phyloP scores from a whole-genome alignment of 2,888 invertebrate genomes.

The Ctenicera cuprea region DNA sequence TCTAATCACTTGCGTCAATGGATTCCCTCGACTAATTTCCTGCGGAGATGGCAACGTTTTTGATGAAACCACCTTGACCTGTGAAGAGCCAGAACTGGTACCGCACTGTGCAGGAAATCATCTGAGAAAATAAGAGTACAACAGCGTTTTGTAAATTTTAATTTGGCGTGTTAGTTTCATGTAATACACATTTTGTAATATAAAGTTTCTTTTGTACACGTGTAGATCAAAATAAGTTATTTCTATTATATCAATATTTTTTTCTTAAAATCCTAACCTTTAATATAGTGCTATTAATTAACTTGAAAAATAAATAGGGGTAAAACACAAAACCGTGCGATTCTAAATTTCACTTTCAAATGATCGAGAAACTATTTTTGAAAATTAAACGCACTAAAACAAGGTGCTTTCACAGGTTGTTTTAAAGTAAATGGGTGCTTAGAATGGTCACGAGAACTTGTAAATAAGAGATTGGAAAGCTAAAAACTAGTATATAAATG shows the following conservation, averaged over 20 bases:
- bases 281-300: neutral
- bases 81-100: slow-evolving; percentile 83
- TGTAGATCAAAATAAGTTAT: slow-evolving; percentile 45
- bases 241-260: slow-evolving; percentile 14
- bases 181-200: slow-evolving; percentile 1
- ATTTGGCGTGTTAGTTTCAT: neutral
- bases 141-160: neutral
- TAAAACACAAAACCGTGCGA: neutral
- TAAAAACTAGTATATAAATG: slow-evolving; percentile 55
- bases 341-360: slow-evolving; percentile 39
- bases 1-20: slow-evolving; percentile 93
- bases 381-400: slow-evolving; percentile 14
- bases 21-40: slow-evolving; percentile 89
- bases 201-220: too few species aligned
- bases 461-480: slow-evolving; percentile 52
- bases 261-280: slow-evolving; percentile 1
- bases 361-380: slow-evolving; percentile 22
- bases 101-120: slow-evolving; percentile 66
- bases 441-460: slow-evolving; percentile 42
- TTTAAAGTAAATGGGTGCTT: slow-evolving; percentile 6
- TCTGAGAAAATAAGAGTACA: slow-evolving; percentile 41
- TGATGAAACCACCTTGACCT: slow-evolving; percentile 88
- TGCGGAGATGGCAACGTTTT: slow-evolving; percentile 93
- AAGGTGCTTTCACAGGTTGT: neutral
- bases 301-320: slow-evolving; percentile 1